Conservation (phyloP, 2,113 vertebrate genomes). For the Clarias magur region DNA sequence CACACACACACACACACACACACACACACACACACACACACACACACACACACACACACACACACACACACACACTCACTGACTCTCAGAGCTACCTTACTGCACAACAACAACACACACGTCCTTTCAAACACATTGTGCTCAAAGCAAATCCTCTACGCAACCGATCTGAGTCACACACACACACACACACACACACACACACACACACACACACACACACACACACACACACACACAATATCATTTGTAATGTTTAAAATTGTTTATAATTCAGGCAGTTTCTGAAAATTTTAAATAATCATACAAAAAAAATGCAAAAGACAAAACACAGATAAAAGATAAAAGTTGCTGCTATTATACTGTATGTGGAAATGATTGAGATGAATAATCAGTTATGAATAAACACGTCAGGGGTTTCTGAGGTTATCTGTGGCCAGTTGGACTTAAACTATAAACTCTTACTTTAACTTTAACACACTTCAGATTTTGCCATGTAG, state of each 20-base stretch:
- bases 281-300: neutral
- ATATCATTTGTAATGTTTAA: no score
- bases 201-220: neutral
- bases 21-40: neutral
- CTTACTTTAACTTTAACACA: no score
- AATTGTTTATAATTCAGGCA: neutral
- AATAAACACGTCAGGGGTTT: no score
- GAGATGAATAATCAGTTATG: no score
- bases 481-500: no score
- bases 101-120: neutral
- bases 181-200: neutral
- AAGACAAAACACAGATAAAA: neutral
- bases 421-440: no score
- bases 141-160: neutral
- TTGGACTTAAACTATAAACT: no score
- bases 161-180: neutral
- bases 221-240: no score
- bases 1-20: neutral
- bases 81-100: neutral
- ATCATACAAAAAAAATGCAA: neutral
- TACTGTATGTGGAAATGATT: neutral
- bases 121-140: neutral
- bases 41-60: no score
- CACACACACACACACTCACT: no score
- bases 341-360: neutral